Conservation (phyloP, 2,797 vertebrate species). For the Anas capensis region DNA sequence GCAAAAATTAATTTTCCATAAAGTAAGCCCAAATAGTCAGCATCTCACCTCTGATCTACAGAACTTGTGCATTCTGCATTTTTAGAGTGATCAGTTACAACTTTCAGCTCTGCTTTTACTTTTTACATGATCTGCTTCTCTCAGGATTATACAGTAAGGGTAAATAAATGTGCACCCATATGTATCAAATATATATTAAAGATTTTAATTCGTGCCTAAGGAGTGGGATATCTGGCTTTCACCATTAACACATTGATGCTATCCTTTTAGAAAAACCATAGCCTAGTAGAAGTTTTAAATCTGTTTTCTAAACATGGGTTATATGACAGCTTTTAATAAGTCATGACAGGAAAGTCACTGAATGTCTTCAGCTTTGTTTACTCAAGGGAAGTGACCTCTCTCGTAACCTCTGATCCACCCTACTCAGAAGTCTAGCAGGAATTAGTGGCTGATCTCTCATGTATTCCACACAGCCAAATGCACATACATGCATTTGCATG, state of each 20-base stretch:
- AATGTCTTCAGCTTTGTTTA: neutral
- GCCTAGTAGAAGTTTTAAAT: neutral
- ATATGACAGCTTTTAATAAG: neutral
- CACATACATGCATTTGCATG: neutral
- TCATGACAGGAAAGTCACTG: neutral
- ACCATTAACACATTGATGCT: neutral
- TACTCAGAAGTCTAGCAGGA: neutral
- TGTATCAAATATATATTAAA: neutral
- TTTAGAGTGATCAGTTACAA: neutral
- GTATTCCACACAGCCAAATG: neutral
- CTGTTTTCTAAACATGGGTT: neutral
- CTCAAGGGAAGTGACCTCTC: neutral
- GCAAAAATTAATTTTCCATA: neutral
- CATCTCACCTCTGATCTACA: neutral
- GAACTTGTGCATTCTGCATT: neutral
- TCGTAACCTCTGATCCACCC: neutral
- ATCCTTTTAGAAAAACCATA: neutral
- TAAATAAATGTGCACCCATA: neutral
- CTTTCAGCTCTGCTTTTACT: neutral
- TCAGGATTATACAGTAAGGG: neutral
- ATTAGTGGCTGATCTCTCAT: constrained; percentile 5
- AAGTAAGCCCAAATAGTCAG: neutral
- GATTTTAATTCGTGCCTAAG: neutral
- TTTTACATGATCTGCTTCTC: neutral
- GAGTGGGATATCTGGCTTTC: neutral